Evolutionary conservation across 2,113 vertebrate species (phyloP).

Genomic region (Mesocricetus auratus): DNA sequence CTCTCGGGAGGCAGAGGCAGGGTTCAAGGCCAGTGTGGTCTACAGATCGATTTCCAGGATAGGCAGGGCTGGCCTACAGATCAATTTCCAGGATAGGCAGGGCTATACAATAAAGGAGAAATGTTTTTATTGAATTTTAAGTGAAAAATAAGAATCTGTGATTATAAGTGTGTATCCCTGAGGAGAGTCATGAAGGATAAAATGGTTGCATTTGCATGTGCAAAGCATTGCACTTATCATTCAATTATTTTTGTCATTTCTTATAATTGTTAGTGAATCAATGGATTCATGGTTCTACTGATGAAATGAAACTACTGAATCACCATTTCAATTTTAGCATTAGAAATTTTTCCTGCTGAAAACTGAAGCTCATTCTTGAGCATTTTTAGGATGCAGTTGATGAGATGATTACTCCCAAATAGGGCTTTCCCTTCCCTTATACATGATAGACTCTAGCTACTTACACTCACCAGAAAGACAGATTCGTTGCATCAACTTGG

Average conservation of each 20-base stretch:
- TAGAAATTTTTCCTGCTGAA: conserved; percentile 14
- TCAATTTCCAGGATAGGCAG: neutral
- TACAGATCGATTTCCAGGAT: neutral
- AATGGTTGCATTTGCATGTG: neutral
- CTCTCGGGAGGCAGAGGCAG: neutral
- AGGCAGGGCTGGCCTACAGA: neutral
- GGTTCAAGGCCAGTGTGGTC: neutral
- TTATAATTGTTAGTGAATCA: neutral
- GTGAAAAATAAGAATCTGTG: neutral
- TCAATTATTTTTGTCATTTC: neutral
- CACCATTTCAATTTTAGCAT: neutral
- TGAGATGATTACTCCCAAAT: neutral
- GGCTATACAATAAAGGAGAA: neutral
- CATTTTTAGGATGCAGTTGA: neutral
- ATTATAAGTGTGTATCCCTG: conserved; percentile 11
- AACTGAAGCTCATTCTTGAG: neutral
- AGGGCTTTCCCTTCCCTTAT: neutral
- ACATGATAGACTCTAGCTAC: neutral
- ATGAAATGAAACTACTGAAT: neutral
- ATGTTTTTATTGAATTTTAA: neutral
- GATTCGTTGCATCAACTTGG: neutral
- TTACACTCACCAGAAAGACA: neutral
- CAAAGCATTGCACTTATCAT: conserved; percentile 4
- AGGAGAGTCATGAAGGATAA: conserved; percentile 45
- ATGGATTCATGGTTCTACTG: neutral